Conservation (phyloP, 2,113 vertebrate species). For the Ameiurus melas region DNA sequence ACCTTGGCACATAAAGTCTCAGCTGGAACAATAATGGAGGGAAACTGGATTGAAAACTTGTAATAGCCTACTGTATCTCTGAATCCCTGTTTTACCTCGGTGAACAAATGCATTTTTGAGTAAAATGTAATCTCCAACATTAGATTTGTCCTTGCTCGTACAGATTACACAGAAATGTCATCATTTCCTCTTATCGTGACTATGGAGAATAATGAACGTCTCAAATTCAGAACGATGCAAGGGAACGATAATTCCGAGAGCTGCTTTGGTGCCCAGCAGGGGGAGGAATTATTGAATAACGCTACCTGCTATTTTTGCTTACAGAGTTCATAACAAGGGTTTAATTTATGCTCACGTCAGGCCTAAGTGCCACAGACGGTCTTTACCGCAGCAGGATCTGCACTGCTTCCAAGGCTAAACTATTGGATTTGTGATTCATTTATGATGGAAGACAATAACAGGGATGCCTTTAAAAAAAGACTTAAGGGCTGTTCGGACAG, state of each 20-base stretch:
- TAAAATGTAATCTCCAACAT: background rate
- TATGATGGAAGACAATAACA: slow-evolving; percentile 5
- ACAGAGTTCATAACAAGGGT: slow-evolving; percentile 15
- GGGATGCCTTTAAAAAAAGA: background rate
- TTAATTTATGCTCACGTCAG: slow-evolving; percentile 41
- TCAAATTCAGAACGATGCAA: background rate
- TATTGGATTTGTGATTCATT: background rate
- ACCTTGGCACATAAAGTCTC: background rate
- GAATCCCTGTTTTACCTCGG: background rate
- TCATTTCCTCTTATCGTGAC: background rate
- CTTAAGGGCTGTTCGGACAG: too few relatives aligned
- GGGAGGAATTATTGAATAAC: slow-evolving; percentile 17
- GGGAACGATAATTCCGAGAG: background rate
- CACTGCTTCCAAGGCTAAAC: background rate
- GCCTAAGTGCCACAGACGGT: slow-evolving; percentile 17
- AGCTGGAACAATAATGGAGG: background rate
- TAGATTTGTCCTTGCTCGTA: background rate
- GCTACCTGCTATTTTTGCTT: slow-evolving; percentile 27
- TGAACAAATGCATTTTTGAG: background rate
- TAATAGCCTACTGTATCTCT: background rate
- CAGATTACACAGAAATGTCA: slow-evolving; percentile 8
- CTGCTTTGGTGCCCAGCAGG: slow-evolving; percentile 5
- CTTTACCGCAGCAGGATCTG: slow-evolving; percentile 27
- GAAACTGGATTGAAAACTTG: background rate
- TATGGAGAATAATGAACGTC: background rate